Conservation (phyloP, 2,888 invertebrate genomes). For the Yponomeuta plumbellus region DNA sequence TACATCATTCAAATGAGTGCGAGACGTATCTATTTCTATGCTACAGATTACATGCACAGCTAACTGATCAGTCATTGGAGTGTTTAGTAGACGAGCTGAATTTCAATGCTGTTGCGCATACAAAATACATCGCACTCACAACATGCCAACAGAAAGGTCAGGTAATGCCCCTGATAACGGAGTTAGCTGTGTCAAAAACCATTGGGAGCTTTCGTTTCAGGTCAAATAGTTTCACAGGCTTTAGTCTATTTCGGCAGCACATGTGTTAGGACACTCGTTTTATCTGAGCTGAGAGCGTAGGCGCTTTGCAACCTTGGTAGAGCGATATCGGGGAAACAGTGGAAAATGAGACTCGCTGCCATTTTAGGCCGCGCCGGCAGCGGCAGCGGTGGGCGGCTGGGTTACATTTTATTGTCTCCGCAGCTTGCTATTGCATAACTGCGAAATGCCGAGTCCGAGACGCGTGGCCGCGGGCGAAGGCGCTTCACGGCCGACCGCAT, state of each 20-base stretch:
- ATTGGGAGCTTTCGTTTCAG: neutral
- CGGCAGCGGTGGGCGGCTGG: constrained; percentile 49
- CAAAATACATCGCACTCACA: neutral
- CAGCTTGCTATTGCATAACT: constrained; percentile 62
- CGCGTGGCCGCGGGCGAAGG: constrained; percentile 15
- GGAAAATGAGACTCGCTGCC: constrained; percentile 68
- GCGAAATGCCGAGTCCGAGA: constrained; percentile 39
- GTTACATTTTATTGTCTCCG: constrained; percentile 73
- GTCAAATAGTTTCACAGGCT: neutral
- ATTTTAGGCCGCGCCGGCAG: constrained; percentile 69
- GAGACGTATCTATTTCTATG: constrained; percentile 30
- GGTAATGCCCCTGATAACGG: neutral
- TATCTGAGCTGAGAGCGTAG: constrained; percentile 67
- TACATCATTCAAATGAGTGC: constrained; percentile 41
- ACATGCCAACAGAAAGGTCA: neutral
- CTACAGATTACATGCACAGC: constrained; percentile 29
- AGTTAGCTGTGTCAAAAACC: neutral
- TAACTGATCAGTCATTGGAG: constrained; percentile 9
- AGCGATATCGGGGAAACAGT: constrained; percentile 56
- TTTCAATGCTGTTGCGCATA: constrained; percentile 7
- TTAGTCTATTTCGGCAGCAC: constrained; percentile 62
- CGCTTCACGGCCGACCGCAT: constrained; percentile 6
- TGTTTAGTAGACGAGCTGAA: neutral
- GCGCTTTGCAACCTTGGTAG: constrained; percentile 68
- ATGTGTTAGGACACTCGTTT: constrained; percentile 52